A percentile compares a stretch with the other conserved stretches of the same genome.
Evolutionary conservation across 2,888 invertebrate genomes (phyloP).

Genomic region (Bunonema sp.): DNA sequence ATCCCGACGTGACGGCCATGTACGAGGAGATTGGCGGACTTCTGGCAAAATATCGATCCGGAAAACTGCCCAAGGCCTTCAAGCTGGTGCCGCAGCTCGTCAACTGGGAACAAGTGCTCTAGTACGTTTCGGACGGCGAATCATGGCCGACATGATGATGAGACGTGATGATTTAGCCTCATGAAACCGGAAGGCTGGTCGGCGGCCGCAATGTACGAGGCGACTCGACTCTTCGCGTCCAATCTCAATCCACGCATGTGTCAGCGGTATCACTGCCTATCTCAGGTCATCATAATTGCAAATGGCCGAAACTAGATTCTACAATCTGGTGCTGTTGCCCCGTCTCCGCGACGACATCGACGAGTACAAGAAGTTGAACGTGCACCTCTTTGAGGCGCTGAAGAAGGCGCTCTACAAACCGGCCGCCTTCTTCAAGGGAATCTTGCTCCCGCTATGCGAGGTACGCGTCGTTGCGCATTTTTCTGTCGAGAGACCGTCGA

Average conservation of each 20-base stretch:
- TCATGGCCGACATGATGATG: not conserved
- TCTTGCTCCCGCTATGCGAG: conserved; percentile 55
- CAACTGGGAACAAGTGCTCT: conserved; percentile 47
- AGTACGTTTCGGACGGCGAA: conserved; percentile 11
- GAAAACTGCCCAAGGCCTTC: conserved; percentile 91
- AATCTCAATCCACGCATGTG: conserved; percentile 89
- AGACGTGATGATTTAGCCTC: conserved; percentile 21
- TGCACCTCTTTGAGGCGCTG: conserved; percentile 66
- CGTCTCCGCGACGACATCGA: conserved; percentile 77
- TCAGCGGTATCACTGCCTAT: conserved; percentile 54
- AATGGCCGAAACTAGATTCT: conserved; percentile 54
- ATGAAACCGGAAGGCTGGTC: conserved; percentile 83
- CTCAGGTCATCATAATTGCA: not conserved
- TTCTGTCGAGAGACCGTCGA: not conserved
- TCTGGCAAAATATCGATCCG: conserved; percentile 71
- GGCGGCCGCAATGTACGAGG: conserved; percentile 91
- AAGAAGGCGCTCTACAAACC: conserved; percentile 86
- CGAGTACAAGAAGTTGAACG: conserved; percentile 83
- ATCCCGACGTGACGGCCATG: conserved; percentile 65
- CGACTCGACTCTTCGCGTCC: conserved; percentile 85
- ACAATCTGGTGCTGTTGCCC: conserved; percentile 77
- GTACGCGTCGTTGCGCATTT: conserved; percentile 5
- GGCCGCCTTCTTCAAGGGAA: conserved; percentile 88
- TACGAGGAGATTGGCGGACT: conserved; percentile 78
- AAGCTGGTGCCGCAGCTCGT: conserved; percentile 75